phyloP scores from a whole-genome alignment of 2,797 vertebrate species.

The Allobates femoralis region DNA sequence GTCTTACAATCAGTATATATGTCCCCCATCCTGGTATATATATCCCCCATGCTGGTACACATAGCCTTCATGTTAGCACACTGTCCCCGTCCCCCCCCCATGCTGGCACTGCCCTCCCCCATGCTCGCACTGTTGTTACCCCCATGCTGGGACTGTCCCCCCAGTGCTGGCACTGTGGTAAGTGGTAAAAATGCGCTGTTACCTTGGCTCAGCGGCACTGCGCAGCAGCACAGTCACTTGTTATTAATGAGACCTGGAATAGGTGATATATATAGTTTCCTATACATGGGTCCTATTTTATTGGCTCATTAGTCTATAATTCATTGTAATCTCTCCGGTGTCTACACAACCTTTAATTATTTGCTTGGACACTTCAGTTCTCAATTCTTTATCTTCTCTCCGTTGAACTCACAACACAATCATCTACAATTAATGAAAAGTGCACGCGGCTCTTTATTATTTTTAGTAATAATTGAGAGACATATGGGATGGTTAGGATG shows the following conservation, averaged over 20 bases:
- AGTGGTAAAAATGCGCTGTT: no score
- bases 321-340: neutral
- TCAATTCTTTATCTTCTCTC: neutral
- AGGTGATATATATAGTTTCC: neutral
- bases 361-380: neutral
- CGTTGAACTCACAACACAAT: neutral
- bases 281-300: neutral
- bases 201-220: no score
- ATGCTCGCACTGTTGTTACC: no score
- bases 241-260: neutral
- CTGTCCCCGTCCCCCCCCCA: no score
- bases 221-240: no score
- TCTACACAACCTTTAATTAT: neutral
- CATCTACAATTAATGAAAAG: neutral
- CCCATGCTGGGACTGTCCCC: no score
- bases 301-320: neutral
- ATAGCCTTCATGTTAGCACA: no score
- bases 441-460: neutral
- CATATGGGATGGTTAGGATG: neutral
- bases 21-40: no score
- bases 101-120: no score
- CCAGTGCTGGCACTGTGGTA: no score
- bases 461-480: conserved; percentile 12
- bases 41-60: no score
- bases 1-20: no score